Base-by-base conservation (phyloP, 2,113 vertebrate genomes). In the Oxygymnocypris stewartii region DNA sequence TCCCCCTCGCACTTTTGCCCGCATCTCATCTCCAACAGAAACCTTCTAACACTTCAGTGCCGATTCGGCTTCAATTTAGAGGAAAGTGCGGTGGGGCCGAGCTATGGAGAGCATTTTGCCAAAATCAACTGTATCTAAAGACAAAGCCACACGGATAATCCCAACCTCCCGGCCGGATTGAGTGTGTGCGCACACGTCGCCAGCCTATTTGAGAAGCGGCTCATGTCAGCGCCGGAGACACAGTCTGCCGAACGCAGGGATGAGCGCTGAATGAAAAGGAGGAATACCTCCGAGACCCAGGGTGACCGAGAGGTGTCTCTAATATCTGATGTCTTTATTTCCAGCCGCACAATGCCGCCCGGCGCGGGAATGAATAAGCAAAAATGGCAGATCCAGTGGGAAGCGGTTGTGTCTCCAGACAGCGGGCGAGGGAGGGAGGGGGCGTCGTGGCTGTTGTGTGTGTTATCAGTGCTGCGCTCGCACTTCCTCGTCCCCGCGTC, bases 301-400 rank as follows among this genome's bases (percentile, higher is more conserved):
- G 80, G 81, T 82, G 81, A 82, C 63, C 65, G 81, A 82, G 81
- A 82, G 81, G 81, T 82, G 81, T 51, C 81, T 82, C 44, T 82
- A 47, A 82, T 82, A 82, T 82, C 81, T 82, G 81, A 82, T 71
- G 81, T 51, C 81, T 82, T 82, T 71, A 82, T 82, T 82, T 82
- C 47, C 42, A 82, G 44, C 44, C 44, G 18, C 81, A 82, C 81
- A 82, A 82, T 82, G 81, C 81, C 44, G 44, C 44, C 81, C 16
- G 81, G 42, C 42, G 18, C 81, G 12, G 81, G 42, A 82, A 82
- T 82, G 81, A 82, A 82, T 82, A 82, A 71, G 81, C 81, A 82
- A 82, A 82, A 82, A 82, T 82, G 81, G 81, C 81, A 82, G 81
- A 82, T 71, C 81, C 81, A 71, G 81, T 69, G 81, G 81, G 81